A percentile compares a stretch with the other conserved stretches of the same genome.
These are phyloP conservation scores for Donacobius atricapilla DNA, from an alignment of 2,113 vertebrate genomes.

Conservation along the genomic window DNA sequence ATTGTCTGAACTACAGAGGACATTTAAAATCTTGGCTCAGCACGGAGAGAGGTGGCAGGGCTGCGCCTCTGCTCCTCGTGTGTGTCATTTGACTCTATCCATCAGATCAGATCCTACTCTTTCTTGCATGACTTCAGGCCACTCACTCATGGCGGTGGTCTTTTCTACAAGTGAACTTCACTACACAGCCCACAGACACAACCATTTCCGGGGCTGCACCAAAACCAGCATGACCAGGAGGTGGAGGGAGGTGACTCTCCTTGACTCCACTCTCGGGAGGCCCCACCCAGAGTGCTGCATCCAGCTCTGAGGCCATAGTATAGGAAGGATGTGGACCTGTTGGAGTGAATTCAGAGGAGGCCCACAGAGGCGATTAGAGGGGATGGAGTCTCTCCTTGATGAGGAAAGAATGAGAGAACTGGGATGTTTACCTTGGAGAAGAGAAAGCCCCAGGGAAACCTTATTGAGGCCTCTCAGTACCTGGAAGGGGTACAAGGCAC, in stretches of 20 bases:
- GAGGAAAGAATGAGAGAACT: not conserved
- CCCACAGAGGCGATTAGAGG: not conserved
- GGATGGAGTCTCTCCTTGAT: not conserved
- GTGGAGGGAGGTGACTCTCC: not conserved
- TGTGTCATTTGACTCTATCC: not conserved
- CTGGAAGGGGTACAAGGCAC: not conserved
- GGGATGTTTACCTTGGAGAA: not conserved
- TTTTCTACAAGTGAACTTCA: not conserved
- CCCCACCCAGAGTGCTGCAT: not conserved
- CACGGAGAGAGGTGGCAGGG: not conserved
- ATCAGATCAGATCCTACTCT: not conserved
- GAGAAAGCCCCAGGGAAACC: not conserved
- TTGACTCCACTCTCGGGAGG: accelerated
- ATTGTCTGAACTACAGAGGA: not conserved
- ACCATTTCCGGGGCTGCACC: not conserved
- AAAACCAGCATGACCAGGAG: not conserved
- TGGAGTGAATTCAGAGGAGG: not conserved
- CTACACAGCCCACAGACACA: not conserved
- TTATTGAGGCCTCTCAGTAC: not conserved
- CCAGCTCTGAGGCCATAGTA: not conserved
- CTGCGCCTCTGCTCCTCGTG: not conserved
- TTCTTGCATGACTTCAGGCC: not conserved
- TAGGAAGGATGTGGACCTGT: not conserved
- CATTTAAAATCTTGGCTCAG: not conserved
- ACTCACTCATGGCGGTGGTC: not conserved